Base-by-base conservation (phyloP, 2,797 vertebrate genomes). In the Diceros bicornis region DNA sequence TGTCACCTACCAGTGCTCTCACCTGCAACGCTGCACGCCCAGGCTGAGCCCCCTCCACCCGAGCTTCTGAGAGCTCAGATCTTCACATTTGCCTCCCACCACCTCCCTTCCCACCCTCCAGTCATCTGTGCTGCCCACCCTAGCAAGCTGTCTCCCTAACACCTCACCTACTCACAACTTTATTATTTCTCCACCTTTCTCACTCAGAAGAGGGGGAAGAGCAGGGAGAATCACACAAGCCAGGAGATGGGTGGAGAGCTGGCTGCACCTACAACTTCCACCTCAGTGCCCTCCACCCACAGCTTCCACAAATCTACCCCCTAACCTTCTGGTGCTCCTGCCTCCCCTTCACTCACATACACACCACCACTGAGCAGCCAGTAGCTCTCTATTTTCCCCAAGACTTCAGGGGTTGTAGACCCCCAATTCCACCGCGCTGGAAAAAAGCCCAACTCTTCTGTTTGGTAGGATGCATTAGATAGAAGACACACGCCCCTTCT, bases 121-220 rank as follows among this genome's bases (percentile, higher is more conserved):
- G 75, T 66, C 91, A 91, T 93, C 93, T 82, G 77, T 85, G 86
- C 86, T 88, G 89, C 96, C 96, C 95, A 88, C 90, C 87, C 90
- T 27, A 32, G 69, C 95, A 92, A 96, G 88, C 96, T 92, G 90
- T 92, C 91, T 97, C 81, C 81, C 78, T 92, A 68, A 95, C 93
- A 92, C 96, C 90, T 95, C 84, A 91, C 79, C 87, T 92, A 77
- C 88, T 95, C 94, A 90, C 6, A 7, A 37, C 84, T 84, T 89
- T 87, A 47, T 91, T 90, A 81, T 90, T 91, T 91, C 25, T 77
- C 64, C 71, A 88, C 52, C 83, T 78, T 91, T 92, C 62, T 69
- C 91, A 59, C 74, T 91, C 74, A 66, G 66, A 50, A 41, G 25
- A 86, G 93, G 41, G 17, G 21, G 75, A 55, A 62, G 14, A 86